Percentiles rank a stretch among this genome's conserved stretches.
phyloP scores from a whole-genome alignment of 2,113 vertebrate species.

The Scytalopus superciliaris region DNA sequence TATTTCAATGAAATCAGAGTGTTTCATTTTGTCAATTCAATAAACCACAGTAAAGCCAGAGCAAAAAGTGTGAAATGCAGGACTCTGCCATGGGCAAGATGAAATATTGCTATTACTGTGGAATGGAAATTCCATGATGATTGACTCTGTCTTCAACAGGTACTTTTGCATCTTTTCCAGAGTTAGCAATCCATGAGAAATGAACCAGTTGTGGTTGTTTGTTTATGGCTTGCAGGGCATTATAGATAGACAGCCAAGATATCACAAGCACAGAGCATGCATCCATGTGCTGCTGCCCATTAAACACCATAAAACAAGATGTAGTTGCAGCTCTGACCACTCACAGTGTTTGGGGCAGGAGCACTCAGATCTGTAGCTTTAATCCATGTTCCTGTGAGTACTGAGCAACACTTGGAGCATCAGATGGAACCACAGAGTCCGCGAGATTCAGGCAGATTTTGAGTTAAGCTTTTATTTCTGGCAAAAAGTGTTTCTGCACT shows the following conservation, averaged over 20 bases:
- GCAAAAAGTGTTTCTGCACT: neutral
- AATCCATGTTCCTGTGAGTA: neutral
- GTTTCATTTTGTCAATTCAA: neutral
- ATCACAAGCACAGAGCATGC: neutral
- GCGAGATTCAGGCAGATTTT: neutral
- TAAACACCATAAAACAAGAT: neutral
- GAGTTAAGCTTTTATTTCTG: neutral
- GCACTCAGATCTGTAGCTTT: neutral
- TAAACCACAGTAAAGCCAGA: neutral
- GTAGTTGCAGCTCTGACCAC: neutral
- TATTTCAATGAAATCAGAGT: neutral
- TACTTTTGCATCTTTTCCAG: neutral
- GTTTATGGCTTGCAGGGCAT: neutral
- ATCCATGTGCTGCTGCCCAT: neutral
- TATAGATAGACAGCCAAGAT: neutral
- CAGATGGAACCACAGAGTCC: accelerated
- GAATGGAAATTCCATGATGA: neutral
- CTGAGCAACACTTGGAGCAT: neutral
- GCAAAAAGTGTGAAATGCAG: neutral
- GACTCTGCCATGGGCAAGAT: neutral
- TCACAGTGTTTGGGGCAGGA: neutral
- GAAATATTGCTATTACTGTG: neutral
- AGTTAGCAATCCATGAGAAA: neutral
- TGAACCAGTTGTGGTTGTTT: neutral
- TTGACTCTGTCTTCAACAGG: neutral